Percentiles rank a stretch among this genome's conserved stretches.
phyloP scores from a whole-genome alignment of 2,113 vertebrate genomes.

The Zapus hudsonius region DNA sequence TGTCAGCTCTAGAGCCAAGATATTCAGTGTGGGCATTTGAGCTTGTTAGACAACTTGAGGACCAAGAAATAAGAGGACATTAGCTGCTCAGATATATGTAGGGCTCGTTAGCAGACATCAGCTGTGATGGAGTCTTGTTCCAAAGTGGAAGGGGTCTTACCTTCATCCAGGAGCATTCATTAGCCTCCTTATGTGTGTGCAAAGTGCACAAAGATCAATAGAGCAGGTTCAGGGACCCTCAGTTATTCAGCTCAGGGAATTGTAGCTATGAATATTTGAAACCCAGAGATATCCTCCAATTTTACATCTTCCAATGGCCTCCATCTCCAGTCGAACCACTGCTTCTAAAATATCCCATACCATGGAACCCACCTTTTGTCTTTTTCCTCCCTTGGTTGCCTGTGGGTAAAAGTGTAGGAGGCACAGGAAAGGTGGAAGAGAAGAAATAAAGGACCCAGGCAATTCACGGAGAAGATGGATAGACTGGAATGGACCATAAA shows the following conservation, averaged over 20 bases:
- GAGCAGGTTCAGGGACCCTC: background rate
- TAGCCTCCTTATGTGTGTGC: background rate
- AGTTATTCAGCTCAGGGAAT: background rate
- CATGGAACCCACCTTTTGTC: background rate
- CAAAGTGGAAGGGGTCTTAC: background rate
- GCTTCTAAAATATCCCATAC: background rate
- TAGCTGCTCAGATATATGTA: background rate
- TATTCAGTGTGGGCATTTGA: slow-evolving; percentile 26
- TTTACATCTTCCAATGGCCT: background rate
- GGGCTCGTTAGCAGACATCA: background rate
- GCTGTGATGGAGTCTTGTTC: background rate
- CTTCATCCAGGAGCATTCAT: background rate
- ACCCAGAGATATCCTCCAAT: background rate
- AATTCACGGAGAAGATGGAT: background rate
- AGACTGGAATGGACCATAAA: background rate
- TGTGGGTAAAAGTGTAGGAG: background rate
- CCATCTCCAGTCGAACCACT: background rate
- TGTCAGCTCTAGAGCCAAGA: slow-evolving; percentile 20
- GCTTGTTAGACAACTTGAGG: slow-evolving; percentile 13
- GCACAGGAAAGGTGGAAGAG: background rate
- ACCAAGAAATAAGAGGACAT: slow-evolving; percentile 29
- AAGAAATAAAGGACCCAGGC: background rate
- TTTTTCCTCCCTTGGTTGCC: background rate
- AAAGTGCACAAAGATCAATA: background rate
- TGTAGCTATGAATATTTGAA: background rate